Percentiles rank a stretch among this genome's conserved stretches.
Evolutionary conservation across 1,140 invertebrate species (phyloP).

Genomic region (Drosophila repletoides): DNA sequence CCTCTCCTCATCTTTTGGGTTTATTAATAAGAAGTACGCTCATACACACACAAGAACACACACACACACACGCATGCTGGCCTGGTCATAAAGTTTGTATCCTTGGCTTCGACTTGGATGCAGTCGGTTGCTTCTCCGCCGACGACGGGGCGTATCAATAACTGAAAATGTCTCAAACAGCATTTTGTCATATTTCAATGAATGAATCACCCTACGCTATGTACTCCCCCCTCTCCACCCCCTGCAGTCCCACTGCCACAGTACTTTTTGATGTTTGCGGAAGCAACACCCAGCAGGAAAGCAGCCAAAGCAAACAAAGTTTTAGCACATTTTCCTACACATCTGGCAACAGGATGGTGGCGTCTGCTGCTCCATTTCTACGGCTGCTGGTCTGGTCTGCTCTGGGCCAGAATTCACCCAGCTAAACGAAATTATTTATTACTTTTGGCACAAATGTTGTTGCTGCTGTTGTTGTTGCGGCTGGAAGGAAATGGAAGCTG

Average conservation of each 20-base stretch:
- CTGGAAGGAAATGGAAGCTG: constrained; percentile 34
- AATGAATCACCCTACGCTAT: constrained; percentile 28
- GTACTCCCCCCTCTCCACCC: background rate
- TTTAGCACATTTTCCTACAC: constrained; percentile 59
- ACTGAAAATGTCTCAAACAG: constrained; percentile 81
- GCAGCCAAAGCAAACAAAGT: constrained; percentile 63
- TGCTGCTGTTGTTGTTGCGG: constrained; percentile 17
- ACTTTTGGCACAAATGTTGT: constrained; percentile 51
- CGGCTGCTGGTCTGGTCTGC: constrained; percentile 35
- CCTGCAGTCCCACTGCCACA: background rate
- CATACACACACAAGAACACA: constrained; percentile 4
- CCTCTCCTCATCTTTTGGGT: constrained; percentile 25
- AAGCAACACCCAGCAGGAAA: constrained; percentile 54
- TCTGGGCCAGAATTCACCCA: constrained; percentile 6
- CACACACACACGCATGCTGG: background rate
- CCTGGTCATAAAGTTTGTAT: constrained; percentile 50
- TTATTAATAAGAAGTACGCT: constrained; percentile 66
- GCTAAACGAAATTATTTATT: constrained; percentile 81
- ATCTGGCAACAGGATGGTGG: constrained; percentile 29
- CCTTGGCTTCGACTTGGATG: constrained; percentile 49
- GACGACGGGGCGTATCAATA: constrained; percentile 73
- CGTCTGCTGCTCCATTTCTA: constrained; percentile 36
- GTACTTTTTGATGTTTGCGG: constrained; percentile 74
- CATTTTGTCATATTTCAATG: constrained; percentile 81
- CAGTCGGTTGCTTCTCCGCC: constrained; percentile 39